A percentile compares a stretch with the other conserved stretches of the same genome.
phyloP scores from a whole-genome alignment of 2,888 invertebrate genomes.

The Ernsta delagoae region DNA sequence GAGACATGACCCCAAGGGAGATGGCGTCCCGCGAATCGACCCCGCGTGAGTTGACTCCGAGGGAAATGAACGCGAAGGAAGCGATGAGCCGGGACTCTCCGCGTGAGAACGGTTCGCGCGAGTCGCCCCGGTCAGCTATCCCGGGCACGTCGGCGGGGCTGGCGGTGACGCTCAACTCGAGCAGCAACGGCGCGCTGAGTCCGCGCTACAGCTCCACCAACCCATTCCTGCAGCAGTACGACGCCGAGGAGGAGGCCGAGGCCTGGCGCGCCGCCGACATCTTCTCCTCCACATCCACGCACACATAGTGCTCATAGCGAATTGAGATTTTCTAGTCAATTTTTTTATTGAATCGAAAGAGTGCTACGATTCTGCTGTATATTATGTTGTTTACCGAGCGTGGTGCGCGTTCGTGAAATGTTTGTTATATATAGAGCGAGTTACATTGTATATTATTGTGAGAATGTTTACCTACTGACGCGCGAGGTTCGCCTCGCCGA shows the following conservation, averaged over 20 bases:
- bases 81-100: conserved; percentile 53
- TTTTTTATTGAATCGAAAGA: conserved; percentile 81
- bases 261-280: conserved; percentile 79
- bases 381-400: conserved; percentile 77
- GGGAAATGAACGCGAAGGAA: conserved; percentile 55
- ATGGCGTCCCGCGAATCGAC: conserved; percentile 37
- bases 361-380: conserved; percentile 82
- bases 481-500: conserved; percentile 66
- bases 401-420: conserved; percentile 73
- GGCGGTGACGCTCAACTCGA: conserved; percentile 85
- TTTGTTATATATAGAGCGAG: conserved; percentile 83
- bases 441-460: conserved; percentile 82
- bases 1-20: conserved; percentile 45
- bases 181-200: conserved; percentile 50
- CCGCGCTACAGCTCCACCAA: conserved; percentile 83
- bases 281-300: conserved; percentile 77
- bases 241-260: conserved; percentile 79
- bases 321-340: conserved; percentile 84
- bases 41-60: conserved; percentile 39
- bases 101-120: conserved; percentile 59
- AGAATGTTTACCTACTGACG: conserved; percentile 76
- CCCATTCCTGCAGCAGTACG: conserved; percentile 86
- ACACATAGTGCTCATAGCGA: conserved; percentile 79
- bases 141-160: conserved; percentile 86
- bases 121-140: conserved; percentile 73